Evolutionary conservation across 1,140 invertebrate genomes (phyloP).

Genomic region (Phocides pigmalion): DNA sequence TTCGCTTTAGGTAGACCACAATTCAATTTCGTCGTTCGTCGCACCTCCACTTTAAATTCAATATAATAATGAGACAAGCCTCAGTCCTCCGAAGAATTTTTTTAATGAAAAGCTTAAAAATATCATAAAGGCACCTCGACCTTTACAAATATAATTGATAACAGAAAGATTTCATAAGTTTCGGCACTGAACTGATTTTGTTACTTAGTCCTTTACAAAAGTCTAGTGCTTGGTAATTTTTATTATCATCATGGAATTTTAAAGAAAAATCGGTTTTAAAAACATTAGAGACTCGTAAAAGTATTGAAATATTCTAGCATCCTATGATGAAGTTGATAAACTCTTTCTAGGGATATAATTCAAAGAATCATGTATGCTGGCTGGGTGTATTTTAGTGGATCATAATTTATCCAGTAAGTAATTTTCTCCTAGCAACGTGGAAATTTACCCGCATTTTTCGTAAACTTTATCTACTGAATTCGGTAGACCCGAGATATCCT

Average conservation of each 20-base stretch:
- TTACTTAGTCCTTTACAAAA: constrained; percentile 6
- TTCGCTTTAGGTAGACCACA: constrained; percentile 53
- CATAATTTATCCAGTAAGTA: constrained; percentile 12
- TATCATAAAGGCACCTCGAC: constrained; percentile 63
- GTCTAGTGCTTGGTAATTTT: constrained; percentile 15
- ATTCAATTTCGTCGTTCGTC: constrained; percentile 54
- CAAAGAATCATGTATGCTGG: background rate
- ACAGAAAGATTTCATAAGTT: constrained; percentile 15
- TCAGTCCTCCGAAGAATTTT: constrained; percentile 63
- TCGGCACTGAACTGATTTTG: background rate
- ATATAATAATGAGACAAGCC: constrained; percentile 72
- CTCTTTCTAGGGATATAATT: background rate
- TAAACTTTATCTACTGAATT: constrained; percentile 26
- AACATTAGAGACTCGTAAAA: background rate
- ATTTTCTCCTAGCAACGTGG: constrained; percentile 2
- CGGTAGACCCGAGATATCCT: constrained; percentile 15
- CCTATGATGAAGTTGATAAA: too few relatives aligned
- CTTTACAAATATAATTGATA: constrained; percentile 72
- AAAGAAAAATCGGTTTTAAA: background rate
- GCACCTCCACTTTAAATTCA: constrained; percentile 63
- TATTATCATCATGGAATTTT: constrained; percentile 6
- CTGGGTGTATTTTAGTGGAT: background rate
- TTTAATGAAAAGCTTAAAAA: constrained; percentile 73
- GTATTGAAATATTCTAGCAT: background rate
- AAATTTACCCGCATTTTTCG: constrained; percentile 29